phyloP scores from a whole-genome alignment of 53 echinoderm and acorn worm genomes.

The Zoroaster sp. region DNA sequence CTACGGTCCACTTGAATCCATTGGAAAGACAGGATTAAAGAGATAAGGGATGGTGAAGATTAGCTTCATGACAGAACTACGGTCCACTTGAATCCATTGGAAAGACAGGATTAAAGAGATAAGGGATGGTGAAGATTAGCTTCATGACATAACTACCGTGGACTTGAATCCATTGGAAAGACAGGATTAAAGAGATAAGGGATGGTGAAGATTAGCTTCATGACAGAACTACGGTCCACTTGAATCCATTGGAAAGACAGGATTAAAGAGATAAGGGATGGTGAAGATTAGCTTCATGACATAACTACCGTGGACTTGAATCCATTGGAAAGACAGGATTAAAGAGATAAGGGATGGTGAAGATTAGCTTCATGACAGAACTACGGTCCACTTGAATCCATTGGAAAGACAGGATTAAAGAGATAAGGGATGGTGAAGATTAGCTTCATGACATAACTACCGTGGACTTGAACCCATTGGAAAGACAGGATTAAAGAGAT shows the following conservation, averaged over 20 bases:
- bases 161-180: not conserved
- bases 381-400: not conserved
- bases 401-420: no score
- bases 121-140: not conserved
- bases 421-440: not conserved
- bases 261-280: slow-evolving; percentile 64
- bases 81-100: not conserved
- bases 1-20: no score
- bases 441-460: not conserved
- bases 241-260: no score
- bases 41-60: no score
- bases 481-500: not conserved
- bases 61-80: no score
- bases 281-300: slow-evolving; percentile 56
- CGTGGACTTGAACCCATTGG: not conserved
- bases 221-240: no score
- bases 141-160: not conserved
- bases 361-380: not conserved
- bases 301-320: slow-evolving; percentile 71
- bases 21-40: slow-evolving; percentile 25
- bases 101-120: not conserved
- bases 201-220: no score
- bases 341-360: not conserved
- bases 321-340: slow-evolving; percentile 31
- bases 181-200: no score